Base-by-base conservation (phyloP, 2,113 vertebrate species). In the Tamias sibiricus region DNA sequence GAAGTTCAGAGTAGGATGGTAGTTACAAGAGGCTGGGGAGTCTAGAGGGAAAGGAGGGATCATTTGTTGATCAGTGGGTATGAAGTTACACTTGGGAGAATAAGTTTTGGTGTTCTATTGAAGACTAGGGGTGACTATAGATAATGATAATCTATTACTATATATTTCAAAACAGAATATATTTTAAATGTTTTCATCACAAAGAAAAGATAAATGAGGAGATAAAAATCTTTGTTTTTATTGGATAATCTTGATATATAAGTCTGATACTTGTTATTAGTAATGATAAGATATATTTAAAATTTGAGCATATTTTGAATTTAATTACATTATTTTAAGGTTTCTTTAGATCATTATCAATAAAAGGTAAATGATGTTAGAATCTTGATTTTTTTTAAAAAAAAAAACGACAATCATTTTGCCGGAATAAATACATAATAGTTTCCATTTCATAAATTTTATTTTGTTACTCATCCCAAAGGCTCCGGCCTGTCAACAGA, bases 401-500 rank as follows among this genome's bases (percentile, higher is more conserved):
- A 87, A 79, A 37, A 74, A 66, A 42, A 57, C 35, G 52, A 22
- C 44, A 42, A 68, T 92, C 7, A 75, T 20, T 89, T 90, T 91
- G 28, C 47, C 71, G 37, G 28, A 86, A 71, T 72, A 69, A 94
- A 80, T 47, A 32, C 30, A 54, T 68, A 47, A 76, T 74, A 81
- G 85, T 82, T 92, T 91, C 10, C 3, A 75, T 87, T 80, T 54
- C 59, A 8, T 49, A 82, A 8, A 3, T 85, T 94, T 90, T 88
- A 77, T 80, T 49, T 95, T 87, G 75, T 93, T 94, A 64, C 26
- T 81, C 44, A 86, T 80, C 14, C 22, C 66, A 3, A 71, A 69
- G 40, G 66, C 84, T 84, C 68, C 92, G 85, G 26, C 62, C 42
- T 83, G 77, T 86, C 74, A 86, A 93, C 82, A 95, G 94, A 96